phyloP scores from a whole-genome alignment of 2,888 invertebrate species.

The Tiliacea aurago region DNA sequence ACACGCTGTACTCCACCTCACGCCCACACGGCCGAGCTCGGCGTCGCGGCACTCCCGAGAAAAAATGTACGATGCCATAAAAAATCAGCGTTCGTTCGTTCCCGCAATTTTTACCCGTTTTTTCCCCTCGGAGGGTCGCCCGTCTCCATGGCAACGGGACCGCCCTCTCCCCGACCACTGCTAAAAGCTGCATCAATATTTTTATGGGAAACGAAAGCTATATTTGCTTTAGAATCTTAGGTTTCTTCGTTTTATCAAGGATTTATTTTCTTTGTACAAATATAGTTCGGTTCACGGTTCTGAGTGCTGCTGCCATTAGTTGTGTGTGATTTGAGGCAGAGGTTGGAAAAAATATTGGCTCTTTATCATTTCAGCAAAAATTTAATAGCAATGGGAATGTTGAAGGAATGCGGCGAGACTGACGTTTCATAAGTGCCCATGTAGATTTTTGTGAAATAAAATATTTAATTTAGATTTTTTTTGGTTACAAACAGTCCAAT shows the following conservation, averaged over 20 bases:
- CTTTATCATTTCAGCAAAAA: neutral
- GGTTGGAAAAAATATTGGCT: neutral
- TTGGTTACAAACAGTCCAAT: neutral
- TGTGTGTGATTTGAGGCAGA: neutral
- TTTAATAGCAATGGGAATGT: neutral
- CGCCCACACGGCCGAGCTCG: slow-evolving; percentile 74
- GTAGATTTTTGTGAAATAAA: too few species aligned
- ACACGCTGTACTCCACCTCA: slow-evolving; percentile 74
- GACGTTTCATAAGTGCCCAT: too few species aligned
- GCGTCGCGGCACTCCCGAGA: slow-evolving; percentile 84
- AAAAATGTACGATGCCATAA: slow-evolving; percentile 90
- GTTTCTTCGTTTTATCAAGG: slow-evolving; percentile 39
- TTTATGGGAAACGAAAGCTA: slow-evolving; percentile 80
- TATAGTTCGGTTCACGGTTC: slow-evolving; percentile 1
- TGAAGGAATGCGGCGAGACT: too few species aligned
- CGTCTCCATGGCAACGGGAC: slow-evolving; percentile 85
- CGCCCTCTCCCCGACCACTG: slow-evolving; percentile 75
- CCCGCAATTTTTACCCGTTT: slow-evolving; percentile 90
- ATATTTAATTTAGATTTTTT: too few species aligned
- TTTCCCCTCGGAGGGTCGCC: slow-evolving; percentile 89
- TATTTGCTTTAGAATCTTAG: slow-evolving; percentile 69
- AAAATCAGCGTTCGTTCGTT: slow-evolving; percentile 89
- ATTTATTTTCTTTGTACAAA: slow-evolving; percentile 41
- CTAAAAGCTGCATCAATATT: slow-evolving; percentile 87
- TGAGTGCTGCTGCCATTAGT: slow-evolving; percentile 5